Evolutionary conservation across 2,113 vertebrate genomes (phyloP).

Genomic region (Struthio camelus): DNA sequence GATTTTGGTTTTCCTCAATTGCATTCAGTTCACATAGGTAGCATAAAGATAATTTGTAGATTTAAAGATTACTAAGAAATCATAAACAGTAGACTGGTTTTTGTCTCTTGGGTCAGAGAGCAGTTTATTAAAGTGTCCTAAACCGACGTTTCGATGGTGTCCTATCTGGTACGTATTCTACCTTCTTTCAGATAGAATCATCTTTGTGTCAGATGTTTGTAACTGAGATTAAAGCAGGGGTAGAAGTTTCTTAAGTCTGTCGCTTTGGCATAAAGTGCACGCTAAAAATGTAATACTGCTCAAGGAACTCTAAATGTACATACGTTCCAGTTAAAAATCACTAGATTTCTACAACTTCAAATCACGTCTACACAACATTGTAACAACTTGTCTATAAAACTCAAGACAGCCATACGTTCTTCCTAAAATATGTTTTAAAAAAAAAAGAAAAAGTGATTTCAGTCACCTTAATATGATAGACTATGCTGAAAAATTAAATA

Average conservation of each 20-base stretch:
- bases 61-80: neutral
- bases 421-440: neutral
- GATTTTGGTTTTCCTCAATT: neutral
- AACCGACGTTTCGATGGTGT: neutral
- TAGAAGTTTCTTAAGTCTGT: neutral
- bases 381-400: neutral
- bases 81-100: neutral
- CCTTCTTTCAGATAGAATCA: neutral
- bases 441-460: neutral
- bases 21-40: neutral
- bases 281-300: neutral
- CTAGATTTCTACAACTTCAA: rapidly evolving
- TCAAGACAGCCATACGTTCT: neutral
- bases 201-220: neutral
- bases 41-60: neutral
- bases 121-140: neutral
- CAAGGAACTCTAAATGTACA: rapidly evolving
- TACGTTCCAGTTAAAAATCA: neutral
- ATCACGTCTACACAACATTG: neutral
- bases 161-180: neutral
- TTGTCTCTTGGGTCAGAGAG: neutral
- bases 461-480: too few species aligned
- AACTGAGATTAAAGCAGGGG: neutral
- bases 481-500: neutral
- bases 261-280: neutral